Conservation (phyloP, 2,888 invertebrate species). For the Eupeodes latifasciatus region DNA sequence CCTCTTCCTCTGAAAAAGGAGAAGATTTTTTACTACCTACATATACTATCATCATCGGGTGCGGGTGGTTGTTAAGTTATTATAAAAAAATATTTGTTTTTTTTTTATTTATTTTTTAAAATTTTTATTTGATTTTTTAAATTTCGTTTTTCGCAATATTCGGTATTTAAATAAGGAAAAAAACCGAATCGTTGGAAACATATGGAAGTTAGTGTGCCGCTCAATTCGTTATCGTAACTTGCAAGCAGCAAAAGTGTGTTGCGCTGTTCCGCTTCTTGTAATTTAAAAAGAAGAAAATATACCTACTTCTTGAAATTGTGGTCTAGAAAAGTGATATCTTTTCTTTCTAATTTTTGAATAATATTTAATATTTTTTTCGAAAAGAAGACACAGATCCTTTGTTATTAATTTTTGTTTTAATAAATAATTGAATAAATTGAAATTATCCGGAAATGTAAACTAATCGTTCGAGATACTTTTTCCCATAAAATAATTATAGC, state of each 20-base stretch:
- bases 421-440: constrained; percentile 13
- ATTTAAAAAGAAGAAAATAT: background rate
- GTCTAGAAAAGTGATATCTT: constrained; percentile 41
- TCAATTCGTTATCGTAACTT: constrained; percentile 73
- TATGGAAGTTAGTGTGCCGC: constrained; percentile 73
- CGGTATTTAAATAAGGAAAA: constrained; percentile 75
- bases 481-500: constrained; percentile 14
- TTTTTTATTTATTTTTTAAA: background rate
- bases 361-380: background rate
- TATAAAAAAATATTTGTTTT: background rate
- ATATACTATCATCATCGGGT: constrained; percentile 58
- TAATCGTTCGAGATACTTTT: constrained; percentile 63
- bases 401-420: background rate
- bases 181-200: constrained; percentile 71
- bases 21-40: constrained; percentile 63
- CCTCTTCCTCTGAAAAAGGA: constrained; percentile 64
- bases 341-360: constrained; percentile 9
- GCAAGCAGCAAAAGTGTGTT: constrained; percentile 59
- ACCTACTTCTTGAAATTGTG: constrained; percentile 1
- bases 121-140: constrained; percentile 44
- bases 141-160: constrained; percentile 55
- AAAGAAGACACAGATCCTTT: background rate
- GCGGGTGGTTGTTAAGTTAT: constrained; percentile 73
- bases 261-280: constrained; percentile 60
- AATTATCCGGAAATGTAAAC: constrained; percentile 71